Evolutionary conservation across 2,888 invertebrate genomes (phyloP).

Genomic region (Drosophila peninsularis): DNA sequence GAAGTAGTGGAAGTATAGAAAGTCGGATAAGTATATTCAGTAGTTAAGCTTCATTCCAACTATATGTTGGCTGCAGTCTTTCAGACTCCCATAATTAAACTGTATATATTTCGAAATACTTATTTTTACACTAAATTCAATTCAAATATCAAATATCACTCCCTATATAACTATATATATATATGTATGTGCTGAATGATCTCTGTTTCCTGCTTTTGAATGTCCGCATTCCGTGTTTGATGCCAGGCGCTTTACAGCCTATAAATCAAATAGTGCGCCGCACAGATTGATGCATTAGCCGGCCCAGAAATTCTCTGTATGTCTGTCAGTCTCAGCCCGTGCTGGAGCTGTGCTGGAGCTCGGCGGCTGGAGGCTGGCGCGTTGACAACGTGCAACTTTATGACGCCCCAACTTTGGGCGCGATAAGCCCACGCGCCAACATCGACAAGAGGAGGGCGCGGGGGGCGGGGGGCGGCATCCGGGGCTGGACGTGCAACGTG

Average conservation of each 20-base stretch:
- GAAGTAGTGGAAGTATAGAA: background rate
- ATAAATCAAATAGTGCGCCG: constrained; percentile 73
- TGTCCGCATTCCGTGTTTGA: constrained; percentile 48
- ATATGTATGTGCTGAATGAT: background rate
- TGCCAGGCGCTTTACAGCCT: constrained; percentile 45
- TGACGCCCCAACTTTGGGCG: constrained; percentile 74
- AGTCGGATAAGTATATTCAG: too few species aligned
- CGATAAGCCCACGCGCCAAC: constrained; percentile 72
- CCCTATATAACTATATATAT: background rate
- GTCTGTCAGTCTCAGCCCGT: constrained; percentile 5
- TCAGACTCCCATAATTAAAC: too few species aligned
- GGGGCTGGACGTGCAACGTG: constrained; percentile 40
- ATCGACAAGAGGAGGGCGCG: constrained; percentile 20
- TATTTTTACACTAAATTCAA: too few species aligned
- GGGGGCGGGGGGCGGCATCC: background rate
- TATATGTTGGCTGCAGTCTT: too few species aligned
- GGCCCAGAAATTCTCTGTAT: constrained; percentile 31
- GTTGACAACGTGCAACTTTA: constrained; percentile 76
- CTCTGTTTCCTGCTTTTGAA: constrained; percentile 35
- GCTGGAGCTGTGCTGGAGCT: constrained; percentile 14
- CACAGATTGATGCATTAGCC: constrained; percentile 79
- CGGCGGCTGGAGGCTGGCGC: constrained; percentile 17
- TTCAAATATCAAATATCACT: too few species aligned
- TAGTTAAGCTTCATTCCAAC: too few species aligned
- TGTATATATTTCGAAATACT: background rate